Conservation (phyloP, 2,113 vertebrate species). For the Gorsachius goisagi region DNA sequence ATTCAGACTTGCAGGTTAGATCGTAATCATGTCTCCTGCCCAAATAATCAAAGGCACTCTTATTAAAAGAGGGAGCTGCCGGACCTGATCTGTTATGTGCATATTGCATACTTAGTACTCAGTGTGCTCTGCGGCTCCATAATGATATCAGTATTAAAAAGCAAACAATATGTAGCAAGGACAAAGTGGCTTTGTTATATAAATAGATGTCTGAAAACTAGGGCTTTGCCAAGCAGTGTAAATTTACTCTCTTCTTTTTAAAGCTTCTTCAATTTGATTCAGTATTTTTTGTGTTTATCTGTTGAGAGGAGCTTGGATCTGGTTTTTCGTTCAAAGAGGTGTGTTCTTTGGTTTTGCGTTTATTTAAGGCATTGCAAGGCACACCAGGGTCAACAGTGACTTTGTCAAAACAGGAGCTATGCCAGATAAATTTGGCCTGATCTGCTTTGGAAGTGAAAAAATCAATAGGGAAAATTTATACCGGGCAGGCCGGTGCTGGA, state of each 20-base stretch:
- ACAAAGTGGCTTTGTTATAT: slow-evolving; percentile 2
- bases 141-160: background rate
- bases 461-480: background rate
- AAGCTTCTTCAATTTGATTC: background rate
- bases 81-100: background rate
- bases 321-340: background rate
- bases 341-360: background rate
- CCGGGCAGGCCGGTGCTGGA: background rate
- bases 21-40: background rate
- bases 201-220: background rate
- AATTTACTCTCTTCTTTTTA: background rate
- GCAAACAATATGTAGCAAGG: slow-evolving; percentile 26
- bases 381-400: background rate
- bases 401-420: background rate
- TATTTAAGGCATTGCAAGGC: background rate
- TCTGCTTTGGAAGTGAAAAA: background rate
- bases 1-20: background rate
- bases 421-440: background rate
- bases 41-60: background rate
- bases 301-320: background rate
- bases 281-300: background rate
- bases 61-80: background rate
- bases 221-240: background rate
- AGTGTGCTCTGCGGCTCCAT: background rate
- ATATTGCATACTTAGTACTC: background rate